Evolutionary conservation across 1,140 invertebrate genomes (phyloP).

Genomic region (Parasteatoda tepidariorum): DNA sequence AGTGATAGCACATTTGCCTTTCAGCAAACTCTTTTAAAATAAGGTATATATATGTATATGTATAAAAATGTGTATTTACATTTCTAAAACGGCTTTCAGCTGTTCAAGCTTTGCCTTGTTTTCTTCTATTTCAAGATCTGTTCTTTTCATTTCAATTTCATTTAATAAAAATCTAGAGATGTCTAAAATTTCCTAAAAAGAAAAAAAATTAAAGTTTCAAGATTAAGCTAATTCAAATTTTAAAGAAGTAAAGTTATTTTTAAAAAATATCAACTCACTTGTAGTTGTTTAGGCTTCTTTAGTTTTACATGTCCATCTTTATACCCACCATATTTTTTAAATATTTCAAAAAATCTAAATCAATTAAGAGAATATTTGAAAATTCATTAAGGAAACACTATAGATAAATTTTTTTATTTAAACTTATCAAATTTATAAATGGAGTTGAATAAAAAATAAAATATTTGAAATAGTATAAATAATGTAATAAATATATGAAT

Average conservation of each 20-base stretch:
- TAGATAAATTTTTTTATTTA: too few species aligned
- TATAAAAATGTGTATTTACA: constrained; percentile 81
- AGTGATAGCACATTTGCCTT: too few species aligned
- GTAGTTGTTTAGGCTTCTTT: constrained; percentile 96
- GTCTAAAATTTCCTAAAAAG: constrained; percentile 86
- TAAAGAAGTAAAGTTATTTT: not conserved
- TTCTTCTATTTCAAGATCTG: constrained; percentile 94
- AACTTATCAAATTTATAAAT: too few species aligned
- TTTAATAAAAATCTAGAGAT: constrained; percentile 88
- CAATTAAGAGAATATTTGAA: too few species aligned
- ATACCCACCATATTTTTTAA: constrained; percentile 96
- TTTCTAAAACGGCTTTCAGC: constrained; percentile 97
- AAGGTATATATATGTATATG: too few species aligned
- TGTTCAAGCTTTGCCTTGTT: constrained; percentile 97
- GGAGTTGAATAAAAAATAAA: too few species aligned
- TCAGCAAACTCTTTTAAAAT: too few species aligned
- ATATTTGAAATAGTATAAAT: too few species aligned
- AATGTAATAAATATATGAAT: too few species aligned
- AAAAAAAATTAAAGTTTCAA: not conserved
- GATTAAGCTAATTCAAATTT: not conserved
- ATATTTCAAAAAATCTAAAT: constrained; percentile 96
- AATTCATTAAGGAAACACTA: too few species aligned
- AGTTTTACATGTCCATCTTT: constrained; percentile 96
- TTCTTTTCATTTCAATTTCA: constrained; percentile 86
- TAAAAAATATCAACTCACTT: constrained; percentile 69